Evolutionary conservation across 2,113 vertebrate genomes (phyloP), one percentile per base, ranked within the genome.

Genomic region (Nanorana parkeri): DNA sequence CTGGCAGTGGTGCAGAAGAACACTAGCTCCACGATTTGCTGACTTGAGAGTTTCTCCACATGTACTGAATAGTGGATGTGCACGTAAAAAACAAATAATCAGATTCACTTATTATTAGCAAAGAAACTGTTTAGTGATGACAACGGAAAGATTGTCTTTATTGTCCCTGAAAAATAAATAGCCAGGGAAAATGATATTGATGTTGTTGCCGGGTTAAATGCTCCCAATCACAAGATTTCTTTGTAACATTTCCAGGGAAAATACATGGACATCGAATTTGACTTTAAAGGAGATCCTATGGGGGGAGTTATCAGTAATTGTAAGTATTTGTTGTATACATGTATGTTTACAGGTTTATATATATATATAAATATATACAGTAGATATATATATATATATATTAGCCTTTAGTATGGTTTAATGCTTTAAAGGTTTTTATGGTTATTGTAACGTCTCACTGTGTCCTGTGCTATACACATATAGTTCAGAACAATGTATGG

Each of bases 181-280:
- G 11, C 20, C 17, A 4, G 26, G 64, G 28, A 29, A 16, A 51
- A 21, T 69, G 6, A 21, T 1, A 23, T 51, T n/a, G 32, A 1
- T 47, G 19, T 47, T 32, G 5, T 32, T n/a, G n/a, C n/a, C n/a
- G 5, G 3, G 23, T 69, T 17, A 7, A 7, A 7, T 20, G 58
- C 58, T 61, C 5, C 58, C 58, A n/a, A 13, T n/a, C 19, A 6
- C 2, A 60, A 60, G 3, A 52, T 28, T 13, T 20, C 21, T 24
- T 32, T 19, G 20, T 56, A 7, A 24, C 20, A 16, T 32, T 78
- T 65, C 61, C 81, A 91, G 94, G 94, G 94, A 52, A 95, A 95
- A 75, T 95, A 95, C 86, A 95, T 95, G 94, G 94, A 95, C 0
- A 91, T 95, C 28, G 94, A 93, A 71, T 95, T 95, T 20, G 93